Evolutionary conservation across 2,888 invertebrate species (phyloP), one percentile per base, ranked within the genome.

Genomic region (Lissonota sp.): DNA sequence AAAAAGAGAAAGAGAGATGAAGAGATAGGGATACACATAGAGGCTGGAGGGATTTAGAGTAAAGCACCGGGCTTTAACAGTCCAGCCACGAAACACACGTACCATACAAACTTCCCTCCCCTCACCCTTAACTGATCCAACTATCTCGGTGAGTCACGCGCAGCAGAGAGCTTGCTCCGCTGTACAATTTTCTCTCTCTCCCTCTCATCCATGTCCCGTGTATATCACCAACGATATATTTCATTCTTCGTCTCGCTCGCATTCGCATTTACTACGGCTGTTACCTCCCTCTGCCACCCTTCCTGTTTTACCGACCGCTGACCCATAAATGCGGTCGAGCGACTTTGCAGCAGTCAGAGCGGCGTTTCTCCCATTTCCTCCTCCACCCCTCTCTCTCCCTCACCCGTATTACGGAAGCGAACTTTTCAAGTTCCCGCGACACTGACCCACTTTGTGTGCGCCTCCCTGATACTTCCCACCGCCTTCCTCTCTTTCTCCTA

Each of bases 381-480:
- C 86, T 84, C 86, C 10, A 14, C 6, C 71, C 46, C 58, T 46
- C 62, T 53, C 63, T 64, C 73, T 80, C 84, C 60, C 73, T 57
- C 64, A 78, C 87, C 90, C 90, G 89, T 90, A 92, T 92, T 92
- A 92, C 91, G 91, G 91, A 91, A 91, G 91, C 90, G 87, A 91
- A 91, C 91, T 92, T 92, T 92, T 92, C 92, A 91, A 92, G 91
- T 91, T 92, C 91, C 84, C 90, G 89, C 91, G 92, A 92, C 92
- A 92, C 91, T 92, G 92, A 92, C 92, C 92, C 91, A 92, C 91
- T 92, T 92, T 91, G 86, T 87, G 88, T 84, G 85, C 76, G 66
- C 70, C 82, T 82, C 83, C 80, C 81, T 83, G 85, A 86, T 87
- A 88, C 88, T 88, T 83, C 69, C 79, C 76, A 73, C 58, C 51